These are phyloP conservation scores for Ochropleura plecta DNA, from an alignment of 2,888 invertebrate genomes.

Conservation along the genomic window DNA sequence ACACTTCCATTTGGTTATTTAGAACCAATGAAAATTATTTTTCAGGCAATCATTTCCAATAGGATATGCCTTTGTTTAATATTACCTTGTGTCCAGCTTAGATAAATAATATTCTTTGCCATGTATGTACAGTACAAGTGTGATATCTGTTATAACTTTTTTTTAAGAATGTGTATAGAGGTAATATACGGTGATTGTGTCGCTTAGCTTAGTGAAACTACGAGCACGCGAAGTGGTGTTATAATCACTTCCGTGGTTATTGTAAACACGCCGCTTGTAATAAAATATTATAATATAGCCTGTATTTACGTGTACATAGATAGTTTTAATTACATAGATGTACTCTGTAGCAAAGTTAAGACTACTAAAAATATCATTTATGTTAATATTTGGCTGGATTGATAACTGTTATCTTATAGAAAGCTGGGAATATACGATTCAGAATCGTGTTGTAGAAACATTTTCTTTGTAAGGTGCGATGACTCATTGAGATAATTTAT, in stretches of 20 bases:
- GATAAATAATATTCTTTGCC: conserved; percentile 78
- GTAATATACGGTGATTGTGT: conserved; percentile 68
- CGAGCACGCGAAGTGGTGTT: conserved; percentile 84
- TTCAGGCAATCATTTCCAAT: conserved; percentile 21
- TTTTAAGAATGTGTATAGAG: conserved; percentile 66
- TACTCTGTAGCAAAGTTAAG: conserved; percentile 76
- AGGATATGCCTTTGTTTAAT: conserved; percentile 16
- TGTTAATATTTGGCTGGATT: conserved; percentile 77
- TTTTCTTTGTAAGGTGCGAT: conserved; percentile 76
- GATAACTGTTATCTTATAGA: conserved; percentile 73
- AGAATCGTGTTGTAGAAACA: conserved; percentile 82
- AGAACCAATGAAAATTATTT: conserved; percentile 24
- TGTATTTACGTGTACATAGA: conserved; percentile 82
- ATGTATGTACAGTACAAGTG: conserved; percentile 87
- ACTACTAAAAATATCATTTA: conserved; percentile 81
- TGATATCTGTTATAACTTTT: conserved; percentile 74
- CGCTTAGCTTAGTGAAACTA: conserved; percentile 73
- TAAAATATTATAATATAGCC: conserved; percentile 74
- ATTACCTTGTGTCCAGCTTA: conserved; percentile 69
- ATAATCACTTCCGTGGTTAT: conserved; percentile 83
- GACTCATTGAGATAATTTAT: conserved; percentile 80
- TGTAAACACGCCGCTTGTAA: conserved; percentile 77
- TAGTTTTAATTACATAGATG: conserved; percentile 73
- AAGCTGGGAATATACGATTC: conserved; percentile 80
- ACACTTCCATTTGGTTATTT: conserved; percentile 25